phyloP scores from a whole-genome alignment of 1,140 invertebrate species.

The Drosophila littoralis region DNA sequence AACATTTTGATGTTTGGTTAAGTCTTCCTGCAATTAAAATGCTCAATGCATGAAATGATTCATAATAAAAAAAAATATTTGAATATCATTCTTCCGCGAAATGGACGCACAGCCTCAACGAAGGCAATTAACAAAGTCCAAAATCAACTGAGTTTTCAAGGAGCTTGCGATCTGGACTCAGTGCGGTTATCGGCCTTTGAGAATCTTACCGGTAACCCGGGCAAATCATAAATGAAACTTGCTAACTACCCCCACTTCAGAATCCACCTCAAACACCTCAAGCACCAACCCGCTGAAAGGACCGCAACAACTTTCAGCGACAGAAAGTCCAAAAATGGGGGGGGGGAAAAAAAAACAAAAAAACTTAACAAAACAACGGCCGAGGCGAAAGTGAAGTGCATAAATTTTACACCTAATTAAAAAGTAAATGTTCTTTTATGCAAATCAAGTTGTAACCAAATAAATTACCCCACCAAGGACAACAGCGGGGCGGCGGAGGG shows the following conservation, averaged over 20 bases:
- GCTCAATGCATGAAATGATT: too few species aligned
- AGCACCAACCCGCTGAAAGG: not conserved
- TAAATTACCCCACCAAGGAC: conserved; percentile 60
- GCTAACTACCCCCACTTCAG: not conserved
- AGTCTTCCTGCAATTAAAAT: too few species aligned
- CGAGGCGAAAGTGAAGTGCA: conserved; percentile 77
- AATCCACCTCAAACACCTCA: not conserved
- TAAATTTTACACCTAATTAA: conserved; percentile 83
- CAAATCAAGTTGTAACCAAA: conserved; percentile 82
- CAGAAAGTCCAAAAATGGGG: conserved; percentile 1
- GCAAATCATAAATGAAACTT: conserved; percentile 10
- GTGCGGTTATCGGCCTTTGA: not conserved
- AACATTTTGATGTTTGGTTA: too few species aligned
- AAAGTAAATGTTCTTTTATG: conserved; percentile 82
- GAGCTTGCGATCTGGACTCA: not conserved
- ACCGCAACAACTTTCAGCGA: conserved; percentile 2
- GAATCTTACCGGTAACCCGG: not conserved
- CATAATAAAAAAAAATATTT: too few species aligned
- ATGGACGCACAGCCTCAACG: too few species aligned
- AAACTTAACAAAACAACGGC: conserved; percentile 40
- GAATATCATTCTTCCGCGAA: too few species aligned
- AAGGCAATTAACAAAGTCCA: too few species aligned
- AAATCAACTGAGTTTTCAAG: too few species aligned
- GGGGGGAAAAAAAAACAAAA: not conserved
- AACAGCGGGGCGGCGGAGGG: not conserved